Percentiles rank a stretch among this genome's conserved stretches.
Conservation (phyloP, 2,797 vertebrate species). For the Brotula barbata region DNA sequence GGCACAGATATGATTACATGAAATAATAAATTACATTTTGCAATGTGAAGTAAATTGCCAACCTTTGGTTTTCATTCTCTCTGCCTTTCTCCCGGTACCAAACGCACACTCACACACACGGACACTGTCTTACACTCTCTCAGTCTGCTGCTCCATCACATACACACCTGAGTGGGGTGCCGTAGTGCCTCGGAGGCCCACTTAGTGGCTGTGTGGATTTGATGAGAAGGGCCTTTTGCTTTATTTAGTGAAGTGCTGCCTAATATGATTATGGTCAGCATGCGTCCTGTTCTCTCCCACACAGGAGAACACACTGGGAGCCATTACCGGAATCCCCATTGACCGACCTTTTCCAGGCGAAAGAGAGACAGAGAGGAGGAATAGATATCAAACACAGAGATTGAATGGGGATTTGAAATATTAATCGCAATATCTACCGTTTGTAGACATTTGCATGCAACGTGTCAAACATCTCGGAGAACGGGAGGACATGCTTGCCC, state of each 20-base stretch:
- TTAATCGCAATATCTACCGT: neutral
- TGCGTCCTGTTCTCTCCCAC: slow-evolving; percentile 50
- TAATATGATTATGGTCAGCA: slow-evolving; percentile 79
- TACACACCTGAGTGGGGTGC: slow-evolving; percentile 39
- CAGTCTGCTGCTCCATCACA: neutral
- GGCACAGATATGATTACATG: slow-evolving; percentile 32
- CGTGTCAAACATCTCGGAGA: slow-evolving; percentile 1
- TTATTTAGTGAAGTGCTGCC: slow-evolving; percentile 83
- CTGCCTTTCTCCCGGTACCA: slow-evolving; percentile 1
- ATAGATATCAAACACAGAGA: neutral
- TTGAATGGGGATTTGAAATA: slow-evolving; percentile 4
- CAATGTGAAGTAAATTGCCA: slow-evolving; percentile 17
- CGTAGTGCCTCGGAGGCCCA: slow-evolving; percentile 60
- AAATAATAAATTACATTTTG: slow-evolving; percentile 40
- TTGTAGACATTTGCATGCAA: slow-evolving; percentile 3
- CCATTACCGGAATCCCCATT: slow-evolving; percentile 66
- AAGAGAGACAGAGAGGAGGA: slow-evolving; percentile 27
- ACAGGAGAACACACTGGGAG: slow-evolving; percentile 55
- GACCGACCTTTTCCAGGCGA: slow-evolving; percentile 42
- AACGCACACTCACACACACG: slow-evolving; percentile 4
- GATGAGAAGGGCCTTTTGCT: slow-evolving; percentile 76
- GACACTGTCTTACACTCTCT: neutral
- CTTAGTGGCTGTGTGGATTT: slow-evolving; percentile 72
- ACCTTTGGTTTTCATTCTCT: slow-evolving; percentile 13
- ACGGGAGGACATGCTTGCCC: slow-evolving; percentile 5